Conservation (phyloP, 2,888 invertebrate species). For the Yponomeuta evonymella region DNA sequence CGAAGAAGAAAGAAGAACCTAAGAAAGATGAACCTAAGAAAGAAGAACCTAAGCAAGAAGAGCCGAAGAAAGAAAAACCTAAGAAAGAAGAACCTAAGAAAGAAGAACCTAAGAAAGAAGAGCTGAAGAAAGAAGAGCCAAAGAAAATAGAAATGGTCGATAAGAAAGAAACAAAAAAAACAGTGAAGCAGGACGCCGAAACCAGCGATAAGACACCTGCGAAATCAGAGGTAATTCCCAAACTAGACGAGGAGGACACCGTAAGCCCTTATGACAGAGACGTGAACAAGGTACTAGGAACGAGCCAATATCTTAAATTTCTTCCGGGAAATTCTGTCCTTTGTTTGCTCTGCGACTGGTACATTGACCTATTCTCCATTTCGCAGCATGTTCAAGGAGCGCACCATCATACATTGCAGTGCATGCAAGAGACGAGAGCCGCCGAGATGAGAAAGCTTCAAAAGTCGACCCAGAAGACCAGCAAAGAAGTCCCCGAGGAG, state of each 20-base stretch:
- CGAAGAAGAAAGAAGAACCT: slow-evolving; percentile 12
- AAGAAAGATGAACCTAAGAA: not conserved
- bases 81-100: slow-evolving; percentile 16
- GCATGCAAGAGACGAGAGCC: slow-evolving; percentile 27
- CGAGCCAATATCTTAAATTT: slow-evolving; percentile 26
- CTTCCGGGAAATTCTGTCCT: not conserved
- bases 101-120: slow-evolving; percentile 3
- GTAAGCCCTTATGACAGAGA: slow-evolving; percentile 4
- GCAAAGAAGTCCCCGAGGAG: slow-evolving; percentile 12
- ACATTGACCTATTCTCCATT: slow-evolving; percentile 17
- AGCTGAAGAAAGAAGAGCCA: not conserved
- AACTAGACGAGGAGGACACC: slow-evolving; percentile 20
- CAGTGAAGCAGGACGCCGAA: not conserved
- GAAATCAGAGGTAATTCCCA: not conserved
- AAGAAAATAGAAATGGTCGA: slow-evolving; percentile 1
- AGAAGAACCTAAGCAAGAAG: not conserved
- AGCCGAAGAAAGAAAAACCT: no score
- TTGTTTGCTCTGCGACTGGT: slow-evolving; percentile 34
- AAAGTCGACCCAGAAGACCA: slow-evolving; percentile 13
- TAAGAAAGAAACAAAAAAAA: not conserved
- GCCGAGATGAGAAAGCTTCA: slow-evolving; percentile 1
- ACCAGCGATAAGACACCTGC: not conserved
- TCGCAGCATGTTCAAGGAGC: slow-evolving; percentile 23
- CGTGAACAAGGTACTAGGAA: slow-evolving; percentile 25
- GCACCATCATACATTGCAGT: slow-evolving; percentile 32